Conservation (phyloP, 2,888 invertebrate species). For the Scaptomyza flava region DNA sequence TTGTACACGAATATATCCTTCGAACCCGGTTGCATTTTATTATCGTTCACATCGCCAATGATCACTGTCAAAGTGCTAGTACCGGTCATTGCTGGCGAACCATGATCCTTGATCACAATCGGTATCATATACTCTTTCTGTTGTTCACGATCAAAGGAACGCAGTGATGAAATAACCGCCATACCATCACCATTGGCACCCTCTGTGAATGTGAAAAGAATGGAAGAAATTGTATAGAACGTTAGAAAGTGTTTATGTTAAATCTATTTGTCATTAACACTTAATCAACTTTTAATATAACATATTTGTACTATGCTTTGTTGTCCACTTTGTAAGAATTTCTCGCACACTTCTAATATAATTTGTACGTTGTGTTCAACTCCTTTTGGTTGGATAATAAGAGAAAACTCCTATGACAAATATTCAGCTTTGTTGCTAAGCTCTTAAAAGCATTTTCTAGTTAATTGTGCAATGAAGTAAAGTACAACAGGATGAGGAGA, state of each 20-base stretch:
- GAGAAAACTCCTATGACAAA: conserved; percentile 38
- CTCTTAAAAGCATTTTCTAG: conserved; percentile 71
- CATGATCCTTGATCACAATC: conserved; percentile 98
- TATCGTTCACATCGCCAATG: conserved; percentile 99
- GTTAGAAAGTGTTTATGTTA: background rate
- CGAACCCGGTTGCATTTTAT: conserved; percentile 98
- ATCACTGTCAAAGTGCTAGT: conserved; percentile 98
- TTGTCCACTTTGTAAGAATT: background rate
- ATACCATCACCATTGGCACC: conserved; percentile 99
- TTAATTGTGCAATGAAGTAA: conserved; percentile 30
- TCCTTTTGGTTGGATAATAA: conserved; percentile 31
- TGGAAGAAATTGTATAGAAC: background rate
- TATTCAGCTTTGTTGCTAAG: conserved; percentile 37
- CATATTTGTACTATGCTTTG: background rate
- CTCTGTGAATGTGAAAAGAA: conserved; percentile 86
- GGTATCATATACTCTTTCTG: conserved; percentile 98
- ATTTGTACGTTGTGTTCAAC: conserved; percentile 15
- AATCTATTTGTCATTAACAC: background rate
- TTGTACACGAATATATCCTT: conserved; percentile 99
- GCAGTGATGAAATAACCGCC: conserved; percentile 97
- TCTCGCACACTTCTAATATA: background rate
- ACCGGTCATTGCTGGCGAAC: conserved; percentile 97
- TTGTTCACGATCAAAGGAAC: conserved; percentile 97
- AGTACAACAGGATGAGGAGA: no score
- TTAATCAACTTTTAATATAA: background rate